Conservation (phyloP, 2,888 invertebrate species). For the Beris morrisii region DNA sequence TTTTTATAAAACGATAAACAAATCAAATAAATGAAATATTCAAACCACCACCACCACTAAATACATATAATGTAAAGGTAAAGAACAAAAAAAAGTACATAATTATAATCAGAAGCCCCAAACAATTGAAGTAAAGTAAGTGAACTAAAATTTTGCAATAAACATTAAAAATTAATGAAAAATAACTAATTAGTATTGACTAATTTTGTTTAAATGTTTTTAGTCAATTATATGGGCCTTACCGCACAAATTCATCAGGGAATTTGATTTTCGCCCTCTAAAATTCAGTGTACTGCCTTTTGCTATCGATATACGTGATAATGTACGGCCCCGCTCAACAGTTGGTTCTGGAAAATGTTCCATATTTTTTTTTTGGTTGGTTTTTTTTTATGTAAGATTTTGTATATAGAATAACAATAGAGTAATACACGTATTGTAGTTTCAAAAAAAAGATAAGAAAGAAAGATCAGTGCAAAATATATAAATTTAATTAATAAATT, state of each 20-base stretch:
- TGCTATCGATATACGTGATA: constrained; percentile 74
- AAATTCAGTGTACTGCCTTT: constrained; percentile 81
- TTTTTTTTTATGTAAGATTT: constrained; percentile 26
- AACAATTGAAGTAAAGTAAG: constrained; percentile 1
- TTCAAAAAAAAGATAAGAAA: no score
- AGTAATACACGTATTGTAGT: not conserved
- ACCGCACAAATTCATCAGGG: constrained; percentile 95
- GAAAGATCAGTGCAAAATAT: no score
- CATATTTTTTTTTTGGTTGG: constrained; percentile 14
- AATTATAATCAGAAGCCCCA: not conserved
- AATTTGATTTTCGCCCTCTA: constrained; percentile 91
- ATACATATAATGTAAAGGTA: no score
- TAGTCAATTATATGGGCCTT: constrained; percentile 61
- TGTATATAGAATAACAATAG: constrained; percentile 15
- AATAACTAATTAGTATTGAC: not conserved
- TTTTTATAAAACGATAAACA: no score
- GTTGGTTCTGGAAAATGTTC: constrained; percentile 55
- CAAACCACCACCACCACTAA: no score
- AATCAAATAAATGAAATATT: no score
- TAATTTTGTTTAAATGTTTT: constrained; percentile 1
- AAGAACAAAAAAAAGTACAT: no score
- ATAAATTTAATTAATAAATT: no score
- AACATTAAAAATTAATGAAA: not conserved
- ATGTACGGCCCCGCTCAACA: constrained; percentile 62
- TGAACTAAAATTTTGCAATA: not conserved